These are phyloP conservation scores for Papilio xuthus DNA, from an alignment of 1,140 invertebrate species.

Conservation along the genomic window DNA sequence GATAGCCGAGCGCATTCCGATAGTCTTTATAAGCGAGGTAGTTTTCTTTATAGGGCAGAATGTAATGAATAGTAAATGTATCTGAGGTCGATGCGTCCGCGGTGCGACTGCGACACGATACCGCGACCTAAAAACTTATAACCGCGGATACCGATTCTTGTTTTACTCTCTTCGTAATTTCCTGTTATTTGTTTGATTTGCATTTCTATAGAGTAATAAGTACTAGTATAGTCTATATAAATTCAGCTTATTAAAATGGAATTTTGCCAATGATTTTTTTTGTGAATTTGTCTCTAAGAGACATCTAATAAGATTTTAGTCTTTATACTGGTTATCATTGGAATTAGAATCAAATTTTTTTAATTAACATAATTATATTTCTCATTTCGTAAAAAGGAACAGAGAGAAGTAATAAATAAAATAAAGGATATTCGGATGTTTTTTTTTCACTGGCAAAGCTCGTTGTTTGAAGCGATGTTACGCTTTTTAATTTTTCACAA, in stretches of 20 bases:
- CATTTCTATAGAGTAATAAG: neutral
- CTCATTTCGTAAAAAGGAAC: too few species aligned
- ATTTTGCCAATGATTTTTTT: too few species aligned
- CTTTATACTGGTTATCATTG: too few species aligned
- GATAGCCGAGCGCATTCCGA: slow-evolving; percentile 51
- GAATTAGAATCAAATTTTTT: too few species aligned
- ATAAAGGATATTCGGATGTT: neutral
- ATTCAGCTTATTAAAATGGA: too few species aligned
- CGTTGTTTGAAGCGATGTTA: neutral
- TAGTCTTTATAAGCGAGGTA: slow-evolving; percentile 58
- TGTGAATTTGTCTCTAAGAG: too few species aligned
- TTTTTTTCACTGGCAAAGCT: neutral
- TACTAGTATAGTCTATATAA: too few species aligned
- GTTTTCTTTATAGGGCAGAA: slow-evolving; percentile 66
- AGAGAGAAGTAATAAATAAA: neutral
- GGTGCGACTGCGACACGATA: slow-evolving; percentile 35
- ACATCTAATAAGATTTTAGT: too few species aligned
- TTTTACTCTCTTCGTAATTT: slow-evolving; percentile 9
- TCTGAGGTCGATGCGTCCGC: slow-evolving; percentile 55
- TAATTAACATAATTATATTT: neutral
- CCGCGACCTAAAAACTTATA: slow-evolving; percentile 36
- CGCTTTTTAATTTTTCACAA: slow-evolving; percentile 9
- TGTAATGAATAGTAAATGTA: slow-evolving; percentile 71
- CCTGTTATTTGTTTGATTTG: neutral
- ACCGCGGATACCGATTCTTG: slow-evolving; percentile 24